Base-by-base conservation (phyloP, 2,888 invertebrate genomes). In the Steinernema scapterisci region DNA sequence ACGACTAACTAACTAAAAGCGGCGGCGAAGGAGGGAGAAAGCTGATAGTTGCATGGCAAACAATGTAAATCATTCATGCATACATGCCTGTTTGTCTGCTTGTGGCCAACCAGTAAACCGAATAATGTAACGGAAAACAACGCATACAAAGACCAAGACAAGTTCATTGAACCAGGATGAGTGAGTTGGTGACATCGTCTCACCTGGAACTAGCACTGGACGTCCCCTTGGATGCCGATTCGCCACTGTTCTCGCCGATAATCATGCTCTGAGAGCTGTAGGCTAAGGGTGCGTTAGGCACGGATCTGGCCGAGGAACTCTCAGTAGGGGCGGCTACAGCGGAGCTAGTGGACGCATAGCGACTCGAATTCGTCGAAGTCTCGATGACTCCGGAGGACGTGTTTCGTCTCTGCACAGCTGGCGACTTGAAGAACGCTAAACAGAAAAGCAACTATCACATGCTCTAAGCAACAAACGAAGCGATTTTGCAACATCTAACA, bases 371-470 rank as follows among this genome's bases (percentile, higher is more conserved):
- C n/a, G 11, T 5, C 1, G 38, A 11, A 11, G 38, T 9, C 31
- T 63, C 63, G 63, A 63, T 63, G 1, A 63, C 63, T 63, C 63
- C 63, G 16, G 63, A 63, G 16, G 63, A 63, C 11, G 63, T 63
- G 63, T 63, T 63, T 5, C 63, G 63, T 25, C 63, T 9, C 31
- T 63, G 63, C 63, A 63, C 63, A 1, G 63, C 63, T 1, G 63
- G 63, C 31, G 63, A 63, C 63, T 63, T 63, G 63, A 63, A 63
- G 63, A 63, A 63, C 63, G 63, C 63, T 63, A 38, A 63, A 63
- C 31, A 31, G 63, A 63, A 63, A 63, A 38, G n/a, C 48, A 16
- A 48, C 48, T 19, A 16, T 48, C 48, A 38, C 38, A 63, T 63
- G 63, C 63, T 63, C 63, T 63, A 63, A 63, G 63, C 63, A 27